A percentile compares a stretch with the other conserved stretches of the same genome.
These are phyloP conservation scores for Formicarius rufipectus DNA, from an alignment of 2,113 vertebrate species.

Conservation along the genomic window DNA sequence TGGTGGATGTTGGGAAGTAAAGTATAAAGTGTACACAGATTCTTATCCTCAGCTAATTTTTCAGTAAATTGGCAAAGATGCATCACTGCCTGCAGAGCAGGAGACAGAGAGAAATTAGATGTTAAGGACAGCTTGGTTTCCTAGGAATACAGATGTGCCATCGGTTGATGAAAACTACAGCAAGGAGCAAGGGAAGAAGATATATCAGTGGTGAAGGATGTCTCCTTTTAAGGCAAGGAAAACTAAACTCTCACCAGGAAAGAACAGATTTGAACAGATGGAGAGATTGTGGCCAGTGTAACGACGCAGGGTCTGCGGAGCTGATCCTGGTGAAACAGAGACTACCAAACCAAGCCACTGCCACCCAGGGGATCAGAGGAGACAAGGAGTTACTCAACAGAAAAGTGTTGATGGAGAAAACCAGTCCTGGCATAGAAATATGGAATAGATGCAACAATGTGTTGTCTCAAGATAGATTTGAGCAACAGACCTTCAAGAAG, in stretches of 20 bases:
- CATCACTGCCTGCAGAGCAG: constrained; percentile 25
- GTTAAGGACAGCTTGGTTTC: constrained; percentile 2
- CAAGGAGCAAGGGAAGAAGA: background rate
- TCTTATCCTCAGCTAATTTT: constrained; percentile 51
- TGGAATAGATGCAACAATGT: background rate
- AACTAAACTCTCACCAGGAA: background rate
- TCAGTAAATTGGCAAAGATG: constrained; percentile 44
- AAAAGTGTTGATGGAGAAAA: background rate
- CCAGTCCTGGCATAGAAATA: background rate
- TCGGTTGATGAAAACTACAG: constrained; percentile 4
- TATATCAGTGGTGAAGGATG: background rate
- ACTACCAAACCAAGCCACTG: background rate
- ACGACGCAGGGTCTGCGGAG: rapidly evolving
- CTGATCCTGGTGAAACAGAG: rapidly evolving
- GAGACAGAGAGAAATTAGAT: constrained; percentile 56
- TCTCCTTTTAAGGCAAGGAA: constrained; percentile 46
- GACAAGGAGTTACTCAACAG: background rate
- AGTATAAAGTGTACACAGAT: constrained; percentile 37
- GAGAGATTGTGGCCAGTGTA: background rate
- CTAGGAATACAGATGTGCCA: constrained; percentile 52
- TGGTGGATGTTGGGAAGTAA: constrained; percentile 23
- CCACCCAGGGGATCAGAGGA: background rate
- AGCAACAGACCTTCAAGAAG: background rate
- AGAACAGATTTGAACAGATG: background rate
- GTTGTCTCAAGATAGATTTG: background rate